Conservation (phyloP, 2,888 invertebrate genomes). For the Caradrina kadenii region DNA sequence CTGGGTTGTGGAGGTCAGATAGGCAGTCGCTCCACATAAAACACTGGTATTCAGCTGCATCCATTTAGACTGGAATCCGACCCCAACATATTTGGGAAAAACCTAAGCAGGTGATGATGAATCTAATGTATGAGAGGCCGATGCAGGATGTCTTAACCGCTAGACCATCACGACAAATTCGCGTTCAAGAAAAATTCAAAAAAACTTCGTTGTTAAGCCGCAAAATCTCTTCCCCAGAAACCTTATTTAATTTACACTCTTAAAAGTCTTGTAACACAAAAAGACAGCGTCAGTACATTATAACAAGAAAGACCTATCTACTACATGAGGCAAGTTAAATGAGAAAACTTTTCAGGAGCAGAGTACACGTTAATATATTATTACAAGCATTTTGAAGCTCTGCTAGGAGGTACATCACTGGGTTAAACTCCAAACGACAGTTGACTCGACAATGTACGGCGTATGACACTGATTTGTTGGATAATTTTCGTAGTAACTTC, state of each 20-base stretch:
- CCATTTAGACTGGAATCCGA: no score
- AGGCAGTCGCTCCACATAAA: no score
- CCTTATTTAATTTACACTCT: slow-evolving; percentile 4
- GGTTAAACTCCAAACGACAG: slow-evolving; percentile 14
- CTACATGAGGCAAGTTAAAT: slow-evolving; percentile 49
- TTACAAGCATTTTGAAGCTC: slow-evolving; percentile 44
- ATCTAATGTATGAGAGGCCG: no score
- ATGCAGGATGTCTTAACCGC: no score
- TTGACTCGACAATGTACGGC: slow-evolving; percentile 13
- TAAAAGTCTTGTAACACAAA: slow-evolving; percentile 12
- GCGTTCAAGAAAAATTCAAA: no score
- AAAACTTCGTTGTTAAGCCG: no score
- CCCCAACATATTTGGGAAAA: no score
- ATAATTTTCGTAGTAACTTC: slow-evolving; percentile 4
- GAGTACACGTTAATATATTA: slow-evolving; percentile 36
- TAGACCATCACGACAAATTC: no score
- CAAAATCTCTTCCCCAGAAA: background rate
- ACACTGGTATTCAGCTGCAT: no score
- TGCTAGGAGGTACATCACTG: slow-evolving; percentile 16
- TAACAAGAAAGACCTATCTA: slow-evolving; percentile 16
- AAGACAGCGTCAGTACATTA: slow-evolving; percentile 26
- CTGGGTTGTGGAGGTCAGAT: no score
- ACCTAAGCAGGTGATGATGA: no score
- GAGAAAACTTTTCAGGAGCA: slow-evolving; percentile 47
- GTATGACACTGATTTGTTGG: slow-evolving; percentile 30